Percentiles rank a stretch among this genome's conserved stretches.
Evolutionary conservation across 1,140 invertebrate genomes (phyloP).

Genomic region (Drosophila eugracilis): DNA sequence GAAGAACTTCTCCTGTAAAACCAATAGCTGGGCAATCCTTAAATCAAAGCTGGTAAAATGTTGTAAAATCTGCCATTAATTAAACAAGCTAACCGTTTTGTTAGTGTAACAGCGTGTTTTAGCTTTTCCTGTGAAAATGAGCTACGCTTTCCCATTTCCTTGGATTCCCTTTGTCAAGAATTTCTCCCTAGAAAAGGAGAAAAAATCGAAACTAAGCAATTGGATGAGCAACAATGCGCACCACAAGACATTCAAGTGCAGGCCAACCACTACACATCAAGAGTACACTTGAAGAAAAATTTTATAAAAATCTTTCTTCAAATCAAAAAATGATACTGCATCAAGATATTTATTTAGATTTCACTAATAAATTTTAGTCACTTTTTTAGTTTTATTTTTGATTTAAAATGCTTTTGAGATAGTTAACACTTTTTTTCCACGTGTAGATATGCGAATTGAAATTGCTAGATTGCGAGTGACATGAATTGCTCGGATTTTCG

Average conservation of each 20-base stretch:
- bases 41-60: constrained; percentile 42
- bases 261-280: constrained; percentile 3
- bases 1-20: constrained; percentile 36
- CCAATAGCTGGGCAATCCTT: constrained; percentile 14
- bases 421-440: not conserved
- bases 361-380: not conserved
- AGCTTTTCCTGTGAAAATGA: constrained; percentile 63
- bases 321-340: too few relatives aligned
- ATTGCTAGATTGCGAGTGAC: constrained; percentile 50
- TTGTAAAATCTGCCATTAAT: constrained; percentile 76
- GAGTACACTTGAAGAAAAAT: constrained; percentile 7
- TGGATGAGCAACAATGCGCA: constrained; percentile 77
- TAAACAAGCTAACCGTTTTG: constrained; percentile 53
- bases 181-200: constrained; percentile 31
- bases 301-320: too few relatives aligned
- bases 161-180: constrained; percentile 28
- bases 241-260: constrained; percentile 76
- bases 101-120: constrained; percentile 14
- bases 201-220: constrained; percentile 59
- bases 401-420: not conserved
- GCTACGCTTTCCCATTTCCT: constrained; percentile 39
- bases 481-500: constrained; percentile 54
- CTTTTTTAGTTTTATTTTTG: not conserved
- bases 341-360: not conserved
- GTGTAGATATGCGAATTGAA: constrained; percentile 63